Evolutionary conservation across 2,113 vertebrate genomes (phyloP).

Genomic region (Cephalophus harveyi): DNA sequence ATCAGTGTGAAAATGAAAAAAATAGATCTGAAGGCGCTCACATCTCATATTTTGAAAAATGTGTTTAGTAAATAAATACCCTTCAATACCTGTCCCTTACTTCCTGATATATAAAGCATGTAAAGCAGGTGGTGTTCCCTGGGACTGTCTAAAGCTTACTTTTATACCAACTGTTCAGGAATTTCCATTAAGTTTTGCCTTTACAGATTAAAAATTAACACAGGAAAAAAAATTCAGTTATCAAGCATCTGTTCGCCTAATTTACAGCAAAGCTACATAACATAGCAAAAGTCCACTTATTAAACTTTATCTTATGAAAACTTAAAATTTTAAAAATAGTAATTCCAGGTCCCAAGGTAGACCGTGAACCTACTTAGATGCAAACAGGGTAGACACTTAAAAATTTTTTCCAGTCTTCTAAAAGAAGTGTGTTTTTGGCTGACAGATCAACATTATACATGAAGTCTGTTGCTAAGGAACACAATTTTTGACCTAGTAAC

Average conservation of each 20-base stretch:
- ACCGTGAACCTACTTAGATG: not conserved
- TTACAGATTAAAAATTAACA: constrained; percentile 8
- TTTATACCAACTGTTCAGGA: not conserved
- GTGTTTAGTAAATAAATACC: not conserved
- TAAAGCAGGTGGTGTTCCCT: not conserved
- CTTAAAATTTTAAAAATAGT: not conserved
- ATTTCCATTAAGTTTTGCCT: not conserved
- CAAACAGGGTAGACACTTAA: not conserved
- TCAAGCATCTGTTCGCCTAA: not conserved
- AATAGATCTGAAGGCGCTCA: not conserved
- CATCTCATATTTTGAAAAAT: not conserved
- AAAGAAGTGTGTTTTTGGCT: not conserved
- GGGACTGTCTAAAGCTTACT: not conserved
- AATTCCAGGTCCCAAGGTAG: not conserved
- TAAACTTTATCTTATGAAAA: not conserved
- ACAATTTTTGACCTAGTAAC: constrained; percentile 27
- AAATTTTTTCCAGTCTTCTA: not conserved
- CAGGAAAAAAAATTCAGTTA: not conserved
- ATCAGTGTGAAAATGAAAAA: not conserved
- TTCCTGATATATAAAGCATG: not conserved
- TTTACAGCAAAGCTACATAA: constrained; percentile 1
- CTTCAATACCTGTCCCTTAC: not conserved
- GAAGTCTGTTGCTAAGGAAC: not conserved
- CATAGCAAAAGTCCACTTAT: not conserved
- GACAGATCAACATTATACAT: not conserved